Conservation (phyloP, 2,888 invertebrate genomes). For the Creontiades dilutus region DNA sequence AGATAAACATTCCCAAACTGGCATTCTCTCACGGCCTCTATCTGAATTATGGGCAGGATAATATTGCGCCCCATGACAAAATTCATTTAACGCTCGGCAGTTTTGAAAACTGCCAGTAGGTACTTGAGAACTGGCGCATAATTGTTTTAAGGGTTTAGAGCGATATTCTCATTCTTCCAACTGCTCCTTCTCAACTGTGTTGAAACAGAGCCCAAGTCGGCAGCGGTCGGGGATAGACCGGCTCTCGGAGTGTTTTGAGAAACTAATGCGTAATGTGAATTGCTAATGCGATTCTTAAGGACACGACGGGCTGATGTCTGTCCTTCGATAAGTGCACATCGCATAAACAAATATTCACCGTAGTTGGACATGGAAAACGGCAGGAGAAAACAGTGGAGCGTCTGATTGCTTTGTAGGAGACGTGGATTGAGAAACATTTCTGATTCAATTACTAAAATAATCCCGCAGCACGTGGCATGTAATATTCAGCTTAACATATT, state of each 20-base stretch:
- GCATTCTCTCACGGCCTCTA: slow-evolving; percentile 29
- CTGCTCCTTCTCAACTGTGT: neutral
- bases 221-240: neutral
- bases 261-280: neutral
- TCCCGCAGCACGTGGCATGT: too few relatives aligned
- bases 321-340: neutral
- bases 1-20: neutral
- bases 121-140: neutral
- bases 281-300: neutral
- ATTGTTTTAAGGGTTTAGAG: neutral
- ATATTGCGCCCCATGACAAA: slow-evolving; percentile 3
- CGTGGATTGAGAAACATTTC: too few relatives aligned
- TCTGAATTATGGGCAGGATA: neutral
- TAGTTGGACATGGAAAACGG: neutral
- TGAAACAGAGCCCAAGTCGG: neutral
- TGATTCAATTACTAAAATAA: too few relatives aligned
- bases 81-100: neutral
- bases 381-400: neutral
- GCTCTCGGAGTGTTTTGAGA: neutral
- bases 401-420: too few relatives aligned
- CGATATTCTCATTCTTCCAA: neutral
- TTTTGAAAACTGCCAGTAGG: neutral
- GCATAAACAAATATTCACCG: neutral
- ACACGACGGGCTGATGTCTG: neutral
- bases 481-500: too few relatives aligned